Conservation (phyloP, 2,888 invertebrate species). For the Allolobophora icterica region DNA sequence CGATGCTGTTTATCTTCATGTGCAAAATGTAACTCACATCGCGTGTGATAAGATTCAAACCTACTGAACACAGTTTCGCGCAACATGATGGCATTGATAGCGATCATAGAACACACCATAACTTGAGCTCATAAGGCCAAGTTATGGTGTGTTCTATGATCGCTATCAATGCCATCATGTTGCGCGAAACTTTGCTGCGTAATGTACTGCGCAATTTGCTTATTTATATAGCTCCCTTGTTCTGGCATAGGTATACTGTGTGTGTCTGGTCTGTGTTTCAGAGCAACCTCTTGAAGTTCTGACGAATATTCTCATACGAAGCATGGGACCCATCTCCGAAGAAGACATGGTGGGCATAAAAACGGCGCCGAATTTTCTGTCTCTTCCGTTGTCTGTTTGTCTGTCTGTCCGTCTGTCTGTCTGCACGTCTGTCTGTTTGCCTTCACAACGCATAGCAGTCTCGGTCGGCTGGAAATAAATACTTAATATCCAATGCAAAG, state of each 20-base stretch:
- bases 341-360: slow-evolving; percentile 47
- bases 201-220: not conserved
- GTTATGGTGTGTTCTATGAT: too few relatives aligned
- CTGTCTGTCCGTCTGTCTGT: not conserved
- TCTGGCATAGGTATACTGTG: not conserved
- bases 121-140: not conserved
- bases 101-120: not conserved
- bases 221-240: not conserved
- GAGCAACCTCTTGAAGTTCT: slow-evolving; percentile 43
- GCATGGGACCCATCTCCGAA: slow-evolving; percentile 50
- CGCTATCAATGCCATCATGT: too few relatives aligned
- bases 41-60: not conserved
- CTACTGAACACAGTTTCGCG: not conserved
- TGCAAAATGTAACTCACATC: not conserved
- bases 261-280: slow-evolving; percentile 37
- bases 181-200: too few relatives aligned
- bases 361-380: not conserved
- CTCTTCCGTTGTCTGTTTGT: not conserved
- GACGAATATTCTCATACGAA: slow-evolving; percentile 49
- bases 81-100: not conserved
- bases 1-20: too few relatives aligned
- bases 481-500: too few relatives aligned
- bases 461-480: too few relatives aligned
- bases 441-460: too few relatives aligned
- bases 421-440: not conserved